Conservation (phyloP, 37 sponge, comb jelly and placozoan genomes). For the Amphimedon queenslandica region DNA sequence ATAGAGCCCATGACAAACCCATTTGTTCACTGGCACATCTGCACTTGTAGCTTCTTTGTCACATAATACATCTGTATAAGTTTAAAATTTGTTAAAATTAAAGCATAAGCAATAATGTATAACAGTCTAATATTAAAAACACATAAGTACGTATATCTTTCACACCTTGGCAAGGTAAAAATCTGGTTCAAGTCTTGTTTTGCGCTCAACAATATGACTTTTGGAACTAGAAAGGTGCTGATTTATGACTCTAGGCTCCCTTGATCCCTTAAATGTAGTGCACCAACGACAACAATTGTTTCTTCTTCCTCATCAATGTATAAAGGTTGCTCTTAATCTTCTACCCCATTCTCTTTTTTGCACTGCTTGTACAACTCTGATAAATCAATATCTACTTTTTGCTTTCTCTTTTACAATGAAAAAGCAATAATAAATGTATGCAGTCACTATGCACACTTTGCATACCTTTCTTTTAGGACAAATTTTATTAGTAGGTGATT, state of each 20-base stretch:
- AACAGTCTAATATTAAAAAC: background rate
- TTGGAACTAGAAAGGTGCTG: background rate
- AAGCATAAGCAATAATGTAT: background rate
- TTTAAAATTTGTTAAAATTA: background rate
- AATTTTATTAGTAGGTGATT: background rate
- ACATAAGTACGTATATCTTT: background rate
- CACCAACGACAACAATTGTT: background rate
- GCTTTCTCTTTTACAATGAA: background rate
- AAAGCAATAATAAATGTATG: too few species aligned
- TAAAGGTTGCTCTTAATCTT: background rate
- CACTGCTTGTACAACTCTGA: background rate
- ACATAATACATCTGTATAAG: background rate
- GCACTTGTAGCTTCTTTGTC: background rate
- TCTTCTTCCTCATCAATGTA: background rate
- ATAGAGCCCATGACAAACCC: slow-evolving; percentile 6
- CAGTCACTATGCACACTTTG: background rate
- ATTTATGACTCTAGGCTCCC: background rate
- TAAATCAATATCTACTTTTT: background rate
- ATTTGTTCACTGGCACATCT: too few species aligned
- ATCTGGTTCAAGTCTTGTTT: background rate
- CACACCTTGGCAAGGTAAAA: background rate
- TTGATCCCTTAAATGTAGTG: background rate
- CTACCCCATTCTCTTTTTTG: background rate
- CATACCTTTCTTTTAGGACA: background rate
- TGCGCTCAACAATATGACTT: background rate